Evolutionary conservation across 1,140 invertebrate species (phyloP), one percentile per base, ranked within the genome.

Genomic region (Lethrus apterus): DNA sequence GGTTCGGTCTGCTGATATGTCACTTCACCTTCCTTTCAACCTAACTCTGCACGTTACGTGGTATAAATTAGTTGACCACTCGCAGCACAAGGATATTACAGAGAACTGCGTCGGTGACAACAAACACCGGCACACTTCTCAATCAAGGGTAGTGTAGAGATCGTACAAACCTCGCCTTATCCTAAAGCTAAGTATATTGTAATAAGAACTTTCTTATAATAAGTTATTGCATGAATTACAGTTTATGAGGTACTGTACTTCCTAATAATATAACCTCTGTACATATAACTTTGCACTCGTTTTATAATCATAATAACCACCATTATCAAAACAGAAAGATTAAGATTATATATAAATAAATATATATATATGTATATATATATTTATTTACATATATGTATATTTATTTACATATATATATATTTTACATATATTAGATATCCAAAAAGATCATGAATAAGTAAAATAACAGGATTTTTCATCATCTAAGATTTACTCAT

Each of bases 171-270:
- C 60, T 66, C 58, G 56, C 56, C 58, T 65, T 67, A 65, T 59
- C 60, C 62, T 65, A 65, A 65, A 65, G 63, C 62, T 67, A 67
- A 51, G 56, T 63, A 65, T 58, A 65, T 63, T 65, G 58, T 64
- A 65, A 66, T 65, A 60, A 64, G 61, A 66, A 65, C 60, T 65
- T 65, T 64, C 62, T 67, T 66, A 66, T 65, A 65, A 59, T 66
- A 67, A 67, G 65, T 67, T 67, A 67, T 67, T 67, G 65, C 65
- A 65, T 67, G 63, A 65, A 65, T 66, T 67, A 66, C 62, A 67
- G 63, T 67, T 60, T 65, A 64, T 66, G 65, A 67, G 65, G 63
- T 67, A 67, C 65, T 67, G 65, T 60, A 66, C 58, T 64, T 63
- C 61, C 65, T 67, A 67, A 65, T 65, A 64, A 58, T 63, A 64